Evolutionary conservation across 2,113 vertebrate species (phyloP).

Genomic region (Uria lomvia): DNA sequence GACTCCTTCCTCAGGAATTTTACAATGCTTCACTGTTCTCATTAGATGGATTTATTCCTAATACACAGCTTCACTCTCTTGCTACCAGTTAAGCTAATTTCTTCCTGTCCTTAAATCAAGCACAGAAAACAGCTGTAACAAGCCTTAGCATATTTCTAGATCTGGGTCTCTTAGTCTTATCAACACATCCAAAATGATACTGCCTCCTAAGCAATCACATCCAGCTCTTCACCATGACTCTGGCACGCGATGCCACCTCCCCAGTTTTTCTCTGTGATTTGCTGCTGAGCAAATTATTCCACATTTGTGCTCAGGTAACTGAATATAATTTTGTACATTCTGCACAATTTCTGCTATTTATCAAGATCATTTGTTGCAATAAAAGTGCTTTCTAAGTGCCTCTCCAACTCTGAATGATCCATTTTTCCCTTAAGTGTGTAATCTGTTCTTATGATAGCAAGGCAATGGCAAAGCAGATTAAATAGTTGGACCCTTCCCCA

Average conservation of each 20-base stretch:
- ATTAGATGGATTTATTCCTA: neutral
- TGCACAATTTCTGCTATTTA: neutral
- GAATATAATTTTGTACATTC: neutral
- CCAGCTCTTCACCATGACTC: neutral
- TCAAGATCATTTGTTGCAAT: neutral
- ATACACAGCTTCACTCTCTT: neutral
- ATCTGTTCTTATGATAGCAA: neutral
- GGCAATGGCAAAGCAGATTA: neutral
- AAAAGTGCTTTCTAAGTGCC: neutral
- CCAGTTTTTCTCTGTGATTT: neutral
- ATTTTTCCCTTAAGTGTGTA: neutral
- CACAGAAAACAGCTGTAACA: neutral
- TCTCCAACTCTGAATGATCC: neutral
- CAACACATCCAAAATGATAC: neutral
- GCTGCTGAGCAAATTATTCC: neutral
- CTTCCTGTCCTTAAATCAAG: neutral
- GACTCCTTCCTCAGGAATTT: neutral
- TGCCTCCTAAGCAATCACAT: neutral
- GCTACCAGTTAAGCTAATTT: neutral
- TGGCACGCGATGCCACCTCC: neutral
- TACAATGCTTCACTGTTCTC: neutral
- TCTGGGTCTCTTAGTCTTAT: neutral
- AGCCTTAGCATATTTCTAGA: neutral
- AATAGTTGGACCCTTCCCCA: neutral
- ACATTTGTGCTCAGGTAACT: neutral